Percentiles rank a stretch among this genome's conserved stretches.
Evolutionary conservation across 2,113 vertebrate species (phyloP).

Genomic region (Hemibagrus wyckioides): DNA sequence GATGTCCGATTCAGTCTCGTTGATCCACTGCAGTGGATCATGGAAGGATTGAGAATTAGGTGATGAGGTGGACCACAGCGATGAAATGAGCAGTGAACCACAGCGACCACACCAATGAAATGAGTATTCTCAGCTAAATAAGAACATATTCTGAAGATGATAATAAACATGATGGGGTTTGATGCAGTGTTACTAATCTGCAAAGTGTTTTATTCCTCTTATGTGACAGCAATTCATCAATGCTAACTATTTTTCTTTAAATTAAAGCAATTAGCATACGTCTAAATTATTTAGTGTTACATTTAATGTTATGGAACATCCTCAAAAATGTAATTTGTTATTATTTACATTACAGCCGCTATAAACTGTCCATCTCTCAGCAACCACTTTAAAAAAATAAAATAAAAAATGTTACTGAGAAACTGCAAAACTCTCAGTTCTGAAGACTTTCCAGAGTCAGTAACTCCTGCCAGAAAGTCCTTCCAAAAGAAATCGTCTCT

Average conservation of each 20-base stretch:
- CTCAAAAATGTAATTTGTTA: not conserved
- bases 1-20: not conserved
- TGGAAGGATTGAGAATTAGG: not conserved
- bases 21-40: conserved; percentile 3
- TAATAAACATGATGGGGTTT: not conserved
- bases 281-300: not conserved
- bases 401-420: not conserved
- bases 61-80: not conserved
- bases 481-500: not conserved
- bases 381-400: not conserved
- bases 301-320: not conserved
- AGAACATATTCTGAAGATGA: not conserved
- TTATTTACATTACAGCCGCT: not conserved
- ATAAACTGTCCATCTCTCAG: not conserved
- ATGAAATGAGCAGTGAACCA: not conserved
- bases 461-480: not conserved
- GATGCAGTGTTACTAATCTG: not conserved
- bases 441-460: not conserved
- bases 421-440: not conserved
- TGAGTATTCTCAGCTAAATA: not conserved
- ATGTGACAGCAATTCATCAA: not conserved
- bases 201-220: not conserved
- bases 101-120: not conserved
- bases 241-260: not conserved
- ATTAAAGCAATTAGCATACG: not conserved